A percentile compares a stretch with the other conserved stretches of the same genome.
phyloP scores from a whole-genome alignment of 2,113 vertebrate genomes.

The Perca fluviatilis region DNA sequence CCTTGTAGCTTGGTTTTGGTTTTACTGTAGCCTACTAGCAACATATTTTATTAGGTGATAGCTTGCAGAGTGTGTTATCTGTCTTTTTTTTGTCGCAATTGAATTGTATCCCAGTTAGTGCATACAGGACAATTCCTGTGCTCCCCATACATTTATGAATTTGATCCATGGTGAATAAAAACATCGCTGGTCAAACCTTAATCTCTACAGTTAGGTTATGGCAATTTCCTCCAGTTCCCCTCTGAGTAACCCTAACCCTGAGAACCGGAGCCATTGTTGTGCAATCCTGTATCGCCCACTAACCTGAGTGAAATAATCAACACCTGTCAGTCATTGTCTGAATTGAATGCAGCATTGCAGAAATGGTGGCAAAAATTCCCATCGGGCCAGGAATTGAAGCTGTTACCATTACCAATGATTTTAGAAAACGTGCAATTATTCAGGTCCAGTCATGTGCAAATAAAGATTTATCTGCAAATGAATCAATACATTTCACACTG shows the following conservation, averaged over 20 bases:
- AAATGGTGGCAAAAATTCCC: slow-evolving; percentile 48
- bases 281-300: slow-evolving; percentile 30
- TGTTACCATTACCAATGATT: slow-evolving; percentile 42
- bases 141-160: background rate
- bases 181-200: background rate
- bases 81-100: background rate
- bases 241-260: slow-evolving; percentile 11
- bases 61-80: background rate
- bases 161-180: background rate
- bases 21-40: background rate
- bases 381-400: slow-evolving; percentile 21
- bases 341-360: slow-evolving; percentile 51
- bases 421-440: slow-evolving; percentile 46
- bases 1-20: background rate
- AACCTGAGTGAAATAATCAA: slow-evolving; percentile 41
- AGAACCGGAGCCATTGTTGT: slow-evolving; percentile 21
- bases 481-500: slow-evolving; percentile 55
- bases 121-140: background rate
- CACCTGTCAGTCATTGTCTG: slow-evolving; percentile 29
- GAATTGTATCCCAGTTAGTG: background rate
- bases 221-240: slow-evolving; percentile 10
- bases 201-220: background rate
- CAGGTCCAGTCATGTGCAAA: slow-evolving; percentile 58
- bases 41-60: background rate
- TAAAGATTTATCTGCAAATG: slow-evolving; percentile 51